These are phyloP conservation scores for Cloeon dipterum DNA, from an alignment of 2,888 invertebrate genomes.

Conservation along the genomic window DNA sequence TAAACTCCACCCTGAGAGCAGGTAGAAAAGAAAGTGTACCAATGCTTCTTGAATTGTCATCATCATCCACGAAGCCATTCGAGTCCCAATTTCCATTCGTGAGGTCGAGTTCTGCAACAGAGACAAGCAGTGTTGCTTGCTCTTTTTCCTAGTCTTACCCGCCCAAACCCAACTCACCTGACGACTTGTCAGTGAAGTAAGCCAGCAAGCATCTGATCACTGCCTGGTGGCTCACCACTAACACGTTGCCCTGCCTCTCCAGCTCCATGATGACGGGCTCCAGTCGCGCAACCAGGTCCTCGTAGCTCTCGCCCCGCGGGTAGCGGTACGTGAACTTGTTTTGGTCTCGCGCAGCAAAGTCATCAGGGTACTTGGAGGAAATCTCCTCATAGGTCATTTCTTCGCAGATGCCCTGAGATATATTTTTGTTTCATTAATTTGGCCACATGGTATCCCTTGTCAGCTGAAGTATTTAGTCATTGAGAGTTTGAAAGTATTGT, in stretches of 20 bases:
- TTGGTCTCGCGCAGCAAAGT: constrained; percentile 84
- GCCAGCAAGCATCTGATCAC: constrained; percentile 87
- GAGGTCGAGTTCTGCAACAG: too few relatives aligned
- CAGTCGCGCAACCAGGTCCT: constrained; percentile 88
- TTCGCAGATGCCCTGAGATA: constrained; percentile 84
- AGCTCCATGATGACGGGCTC: constrained; percentile 99
- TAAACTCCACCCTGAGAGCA: too few relatives aligned
- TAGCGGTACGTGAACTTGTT: constrained; percentile 92
- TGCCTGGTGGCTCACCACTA: constrained; percentile 94
- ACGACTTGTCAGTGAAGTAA: constrained; percentile 89
- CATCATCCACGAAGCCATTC: too few relatives aligned
- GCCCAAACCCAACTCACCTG: constrained; percentile 51
- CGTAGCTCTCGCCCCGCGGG: constrained; percentile 87
- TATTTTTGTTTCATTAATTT: too few relatives aligned
- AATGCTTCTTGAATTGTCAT: too few relatives aligned
- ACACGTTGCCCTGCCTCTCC: constrained; percentile 86
- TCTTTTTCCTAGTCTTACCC: too few relatives aligned
- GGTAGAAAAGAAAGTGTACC: too few relatives aligned
- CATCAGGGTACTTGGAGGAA: constrained; percentile 75
- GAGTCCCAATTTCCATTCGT: too few relatives aligned
- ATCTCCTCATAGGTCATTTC: constrained; percentile 99
- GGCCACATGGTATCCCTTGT: too few relatives aligned
- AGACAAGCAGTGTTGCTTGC: too few relatives aligned
- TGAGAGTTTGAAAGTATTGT: too few relatives aligned
- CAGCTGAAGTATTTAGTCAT: too few relatives aligned